Evolutionary conservation across 1,140 invertebrate genomes (phyloP), one percentile per base, ranked within the genome.

Genomic region (Papilio xuthus): DNA sequence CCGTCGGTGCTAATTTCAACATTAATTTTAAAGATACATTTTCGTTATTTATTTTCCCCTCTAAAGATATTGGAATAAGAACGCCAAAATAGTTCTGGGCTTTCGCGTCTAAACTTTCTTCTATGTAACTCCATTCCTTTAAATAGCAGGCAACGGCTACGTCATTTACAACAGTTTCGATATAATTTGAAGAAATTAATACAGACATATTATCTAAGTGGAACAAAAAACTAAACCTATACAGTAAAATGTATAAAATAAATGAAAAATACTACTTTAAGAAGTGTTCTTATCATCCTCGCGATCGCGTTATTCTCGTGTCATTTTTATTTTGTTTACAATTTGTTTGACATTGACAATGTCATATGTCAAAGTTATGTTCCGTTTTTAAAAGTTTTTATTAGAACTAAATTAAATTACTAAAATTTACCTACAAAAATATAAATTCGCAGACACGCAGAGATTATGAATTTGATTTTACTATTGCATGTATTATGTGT

Each of bases 61-160:
- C 78, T 80, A 94, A 82, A 56, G 77, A 63, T 26, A 89, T 77
- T 15, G 92, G 92, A 44, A 94, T 79, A 15, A 94, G 78, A 15
- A 90, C 76, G 50, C 92, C 92, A 28, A 94, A 94, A 77, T 91
- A 94, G 75, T 94, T 94, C 81, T 93, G 91, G 8, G 85, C 90
- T 12, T 88, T 85, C 75, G 60, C 81, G 78, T 89, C 80, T 74
- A 93, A 92, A 18, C 79, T 86, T 84, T 81, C 42, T 78, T 81
- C 53, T 32, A 73, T 78, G 77, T 82, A 88, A 23, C 81, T 44
- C 80, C 84, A 91, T 26, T 89, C 80, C 78, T 56, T 76, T 18
- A 88, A 72, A 73, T 80, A 79, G 75, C 60, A 80, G n/a, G 67
- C 63, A 23, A 50, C 20, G 20, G 85, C 82, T 32, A 92, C 75